Base-by-base conservation (phyloP, 2,797 vertebrate genomes). In the Orientallactaga sibirica region DNA sequence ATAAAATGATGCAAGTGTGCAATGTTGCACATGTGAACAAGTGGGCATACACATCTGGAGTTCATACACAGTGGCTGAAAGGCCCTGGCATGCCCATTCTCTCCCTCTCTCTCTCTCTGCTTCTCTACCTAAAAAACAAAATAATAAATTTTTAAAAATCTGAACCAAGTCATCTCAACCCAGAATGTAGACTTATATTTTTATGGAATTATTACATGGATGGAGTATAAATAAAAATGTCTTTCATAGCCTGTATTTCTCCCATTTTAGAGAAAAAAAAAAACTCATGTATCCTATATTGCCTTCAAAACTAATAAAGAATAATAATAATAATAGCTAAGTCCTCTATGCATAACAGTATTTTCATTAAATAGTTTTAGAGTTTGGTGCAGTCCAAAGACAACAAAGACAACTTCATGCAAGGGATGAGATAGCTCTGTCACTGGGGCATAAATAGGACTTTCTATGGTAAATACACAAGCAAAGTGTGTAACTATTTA, bases 401-500 rank as follows among this genome's bases (percentile, higher is more conserved):
- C 67, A 96, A 79, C 9, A 86, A 24, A 88, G 1, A 71, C 71
- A 66, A 24, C 91, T 88, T 95, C 61, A 66, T 94, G 90, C 37
- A 58, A 41, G 1, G 55, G 92, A 76, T 67, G 94, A 94, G 80
- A n/a, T 27, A 84, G 55, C 15, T 3, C 25, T 80, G 94, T 95
- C 89, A 88, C 96, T 97, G 96, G 95, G 94, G 62, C 68, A 85
- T 5, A 22, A 73, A 62, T 66, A 92, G 84, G 95, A 96, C 88
- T 97, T 95, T 95, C 95, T 82, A 82, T 5, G 5, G 83, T 95
- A 55, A 88, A 80, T 97, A 86, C 94, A 93, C 91, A 82, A 89
- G 33, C 70, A 88, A 91, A 94, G 16, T 94, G 67, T 96, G 78
- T 96, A 97, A 93, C 73, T 97, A 92, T 94, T 97, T 86, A 87